phyloP scores from a whole-genome alignment of 2,113 vertebrate species.

The Loxodonta africana region DNA sequence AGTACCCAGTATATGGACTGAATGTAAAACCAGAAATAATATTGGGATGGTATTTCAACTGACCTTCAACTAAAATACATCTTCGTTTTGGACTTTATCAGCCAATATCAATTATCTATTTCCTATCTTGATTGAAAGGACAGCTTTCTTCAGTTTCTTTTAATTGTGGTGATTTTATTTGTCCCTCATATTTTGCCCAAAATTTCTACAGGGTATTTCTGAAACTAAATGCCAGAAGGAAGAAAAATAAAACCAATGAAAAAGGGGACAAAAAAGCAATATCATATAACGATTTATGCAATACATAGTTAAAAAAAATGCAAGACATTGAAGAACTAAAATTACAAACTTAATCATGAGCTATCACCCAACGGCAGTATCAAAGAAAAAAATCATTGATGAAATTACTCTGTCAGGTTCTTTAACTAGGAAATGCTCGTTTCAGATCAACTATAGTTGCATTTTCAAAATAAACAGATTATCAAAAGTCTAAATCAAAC shows the following conservation, averaged over 20 bases:
- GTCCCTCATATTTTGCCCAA: neutral
- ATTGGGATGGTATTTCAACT: neutral
- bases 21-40: neutral
- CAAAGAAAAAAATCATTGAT: constrained; percentile 18
- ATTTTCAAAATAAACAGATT: constrained; percentile 56
- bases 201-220: constrained; percentile 6
- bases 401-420: neutral
- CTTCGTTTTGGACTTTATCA: neutral
- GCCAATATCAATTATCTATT: neutral
- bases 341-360: neutral
- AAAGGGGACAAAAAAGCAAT: neutral
- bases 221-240: neutral
- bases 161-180: neutral
- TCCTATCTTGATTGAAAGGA: neutral
- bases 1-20: neutral
- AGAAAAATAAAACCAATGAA: constrained; percentile 27
- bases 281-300: neutral
- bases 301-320: neutral
- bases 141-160: constrained; percentile 20
- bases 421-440: neutral
- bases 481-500: constrained; percentile 1
- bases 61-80: neutral
- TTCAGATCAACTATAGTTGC: neutral
- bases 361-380: neutral
- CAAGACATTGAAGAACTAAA: neutral